Evolutionary conservation across 92 coral and sea anemone species (phyloP).

Genomic region (Epizoanthus scotinus): DNA sequence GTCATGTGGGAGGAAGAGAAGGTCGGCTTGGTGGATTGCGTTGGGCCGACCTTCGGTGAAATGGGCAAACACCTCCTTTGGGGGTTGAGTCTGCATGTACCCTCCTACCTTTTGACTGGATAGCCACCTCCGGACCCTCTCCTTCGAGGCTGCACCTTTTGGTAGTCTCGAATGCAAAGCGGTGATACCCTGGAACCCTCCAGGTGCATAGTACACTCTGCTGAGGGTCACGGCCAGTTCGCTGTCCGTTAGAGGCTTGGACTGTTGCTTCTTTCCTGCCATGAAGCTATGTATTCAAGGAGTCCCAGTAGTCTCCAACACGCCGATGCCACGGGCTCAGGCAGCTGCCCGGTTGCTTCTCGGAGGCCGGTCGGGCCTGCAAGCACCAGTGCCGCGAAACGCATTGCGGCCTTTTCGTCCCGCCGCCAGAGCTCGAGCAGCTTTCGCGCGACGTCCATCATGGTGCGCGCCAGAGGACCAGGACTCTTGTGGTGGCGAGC

Average conservation of each 20-base stretch:
- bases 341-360: constrained; percentile 11
- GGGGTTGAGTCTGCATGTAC: constrained; percentile 7
- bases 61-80: background rate
- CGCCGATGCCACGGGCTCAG: constrained; percentile 20
- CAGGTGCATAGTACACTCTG: background rate
- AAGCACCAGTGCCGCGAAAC: background rate
- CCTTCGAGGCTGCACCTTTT: background rate
- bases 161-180: background rate
- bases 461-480: constrained; percentile 12
- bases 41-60: background rate
- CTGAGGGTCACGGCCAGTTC: background rate
- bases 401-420: constrained; percentile 29
- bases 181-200: background rate
- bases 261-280: background rate
- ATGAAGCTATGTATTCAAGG: background rate
- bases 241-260: background rate
- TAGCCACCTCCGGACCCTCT: constrained; percentile 9
- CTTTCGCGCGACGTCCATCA: constrained; percentile 4
- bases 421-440: background rate
- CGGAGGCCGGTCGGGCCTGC: constrained; percentile 30
- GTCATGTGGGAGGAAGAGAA: too few relatives aligned
- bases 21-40: background rate
- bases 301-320: constrained; percentile 5
- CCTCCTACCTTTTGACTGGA: background rate
- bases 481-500: background rate